Evolutionary conservation across 2,113 vertebrate genomes (phyloP).

Genomic region (Nipponia nippon): DNA sequence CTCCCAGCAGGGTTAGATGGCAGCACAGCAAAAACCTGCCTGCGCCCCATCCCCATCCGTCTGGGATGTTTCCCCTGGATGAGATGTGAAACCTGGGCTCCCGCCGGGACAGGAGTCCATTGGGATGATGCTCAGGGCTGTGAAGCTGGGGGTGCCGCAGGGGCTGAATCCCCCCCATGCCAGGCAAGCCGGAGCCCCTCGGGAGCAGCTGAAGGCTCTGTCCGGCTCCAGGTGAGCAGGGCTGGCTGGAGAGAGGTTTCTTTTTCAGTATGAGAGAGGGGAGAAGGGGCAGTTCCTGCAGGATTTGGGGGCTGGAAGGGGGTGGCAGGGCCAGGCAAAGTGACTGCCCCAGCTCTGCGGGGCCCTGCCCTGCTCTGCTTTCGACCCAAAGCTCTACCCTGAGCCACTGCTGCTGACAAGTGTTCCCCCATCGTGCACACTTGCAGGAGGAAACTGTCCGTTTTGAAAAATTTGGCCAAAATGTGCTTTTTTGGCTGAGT

Average conservation of each 20-base stretch:
- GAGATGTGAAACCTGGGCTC: not conserved
- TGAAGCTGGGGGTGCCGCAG: not conserved
- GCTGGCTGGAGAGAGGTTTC: not conserved
- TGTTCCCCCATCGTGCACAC: rapidly evolving
- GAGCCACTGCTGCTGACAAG: not conserved
- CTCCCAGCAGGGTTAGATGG: not conserved
- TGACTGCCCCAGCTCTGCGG: rapidly evolving
- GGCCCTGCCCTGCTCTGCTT: not conserved
- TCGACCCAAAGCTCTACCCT: not conserved
- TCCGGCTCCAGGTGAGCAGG: not conserved
- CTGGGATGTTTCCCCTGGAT: not conserved
- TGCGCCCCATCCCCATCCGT: rapidly evolving
- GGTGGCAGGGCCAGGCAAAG: not conserved
- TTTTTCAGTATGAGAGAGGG: not conserved
- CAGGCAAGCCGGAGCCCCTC: rapidly evolving
- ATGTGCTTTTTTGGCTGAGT: not conserved
- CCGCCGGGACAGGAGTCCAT: not conserved
- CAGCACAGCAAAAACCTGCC: not conserved
- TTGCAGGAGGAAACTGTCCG: not conserved
- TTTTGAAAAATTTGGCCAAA: not conserved
- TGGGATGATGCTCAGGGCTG: not conserved
- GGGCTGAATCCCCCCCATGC: not conserved
- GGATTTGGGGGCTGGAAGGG: not conserved
- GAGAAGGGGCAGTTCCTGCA: not conserved
- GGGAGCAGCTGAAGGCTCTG: not conserved